Percentiles rank a stretch among this genome's conserved stretches.
phyloP scores from a whole-genome alignment of 1,140 invertebrate genomes.

The Forficula auricularia region DNA sequence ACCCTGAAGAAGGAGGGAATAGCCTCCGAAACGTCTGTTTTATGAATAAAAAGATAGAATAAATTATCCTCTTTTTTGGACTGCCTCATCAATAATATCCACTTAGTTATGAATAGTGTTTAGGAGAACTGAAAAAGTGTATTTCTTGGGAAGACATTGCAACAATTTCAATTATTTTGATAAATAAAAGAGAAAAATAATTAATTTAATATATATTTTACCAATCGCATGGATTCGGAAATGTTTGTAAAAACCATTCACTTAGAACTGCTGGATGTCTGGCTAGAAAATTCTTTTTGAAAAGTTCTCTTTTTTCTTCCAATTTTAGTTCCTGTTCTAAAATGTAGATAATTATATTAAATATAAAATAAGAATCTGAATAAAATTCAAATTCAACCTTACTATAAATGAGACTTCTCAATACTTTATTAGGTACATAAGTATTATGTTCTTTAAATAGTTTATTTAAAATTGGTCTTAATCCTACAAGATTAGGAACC shows the following conservation, averaged over 20 bases:
- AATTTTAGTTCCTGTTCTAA: slow-evolving; percentile 35
- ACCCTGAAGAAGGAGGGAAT: no score
- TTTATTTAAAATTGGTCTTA: slow-evolving; percentile 50
- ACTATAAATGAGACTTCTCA: slow-evolving; percentile 4
- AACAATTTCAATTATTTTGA: no score
- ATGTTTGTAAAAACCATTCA: slow-evolving; percentile 78
- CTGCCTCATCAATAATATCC: no score
- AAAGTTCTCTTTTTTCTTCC: slow-evolving; percentile 54
- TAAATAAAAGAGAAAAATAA: neutral
- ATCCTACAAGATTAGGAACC: slow-evolving; percentile 69
- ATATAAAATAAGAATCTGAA: slow-evolving; percentile 8
- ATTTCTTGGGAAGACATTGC: slow-evolving; percentile 1
- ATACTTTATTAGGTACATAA: slow-evolving; percentile 32
- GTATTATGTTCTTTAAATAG: slow-evolving; percentile 54
- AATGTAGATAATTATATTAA: slow-evolving; percentile 10
- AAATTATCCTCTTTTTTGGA: no score
- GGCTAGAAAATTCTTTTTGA: slow-evolving; percentile 48
- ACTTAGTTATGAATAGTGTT: no score
- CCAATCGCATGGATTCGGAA: slow-evolving; percentile 80
- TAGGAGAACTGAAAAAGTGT: no score
- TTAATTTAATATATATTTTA: slow-evolving; percentile 21
- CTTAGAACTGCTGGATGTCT: slow-evolving; percentile 69
- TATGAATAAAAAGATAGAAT: no score
- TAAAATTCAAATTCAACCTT: slow-evolving; percentile 5
- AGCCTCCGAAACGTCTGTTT: no score